A percentile compares a stretch with the other conserved stretches of the same genome.
Evolutionary conservation across 1,140 invertebrate genomes (phyloP).

Genomic region (Holotrichia oblita): DNA sequence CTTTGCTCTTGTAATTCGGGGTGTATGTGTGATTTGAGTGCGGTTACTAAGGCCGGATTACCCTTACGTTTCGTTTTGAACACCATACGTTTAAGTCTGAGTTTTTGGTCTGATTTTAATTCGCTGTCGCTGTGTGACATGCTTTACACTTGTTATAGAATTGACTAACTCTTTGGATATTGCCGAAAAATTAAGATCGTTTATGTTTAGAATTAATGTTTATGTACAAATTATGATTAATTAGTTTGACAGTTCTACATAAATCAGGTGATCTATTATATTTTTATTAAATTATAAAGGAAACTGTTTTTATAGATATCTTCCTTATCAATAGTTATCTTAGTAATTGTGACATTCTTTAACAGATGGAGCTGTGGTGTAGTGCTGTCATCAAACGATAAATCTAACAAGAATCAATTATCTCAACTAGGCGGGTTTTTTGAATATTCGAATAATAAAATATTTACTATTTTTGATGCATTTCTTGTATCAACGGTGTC

Average conservation of each 20-base stretch:
- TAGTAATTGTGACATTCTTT: too few relatives aligned
- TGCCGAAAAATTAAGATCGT: not conserved
- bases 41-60: not conserved
- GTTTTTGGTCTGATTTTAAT: conserved; percentile 28
- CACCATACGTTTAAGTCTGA: conserved; percentile 10
- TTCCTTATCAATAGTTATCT: too few relatives aligned
- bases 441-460: too few relatives aligned
- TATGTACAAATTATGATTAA: not conserved
- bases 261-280: not conserved
- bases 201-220: not conserved
- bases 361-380: too few relatives aligned
- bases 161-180: not conserved
- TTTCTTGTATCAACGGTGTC: too few relatives aligned
- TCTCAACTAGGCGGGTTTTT: too few relatives aligned
- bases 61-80: conserved; percentile 18
- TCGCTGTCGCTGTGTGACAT: conserved; percentile 41
- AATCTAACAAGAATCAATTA: too few relatives aligned
- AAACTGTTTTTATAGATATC: too few relatives aligned
- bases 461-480: too few relatives aligned
- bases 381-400: too few relatives aligned
- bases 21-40: conserved; percentile 42
- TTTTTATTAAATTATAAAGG: not conserved
- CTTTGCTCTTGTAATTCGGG: conserved; percentile 64
- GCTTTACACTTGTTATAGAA: not conserved
- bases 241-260: not conserved